Conservation (phyloP, 2,888 invertebrate genomes). For the Conops quadrifasciatus region DNA sequence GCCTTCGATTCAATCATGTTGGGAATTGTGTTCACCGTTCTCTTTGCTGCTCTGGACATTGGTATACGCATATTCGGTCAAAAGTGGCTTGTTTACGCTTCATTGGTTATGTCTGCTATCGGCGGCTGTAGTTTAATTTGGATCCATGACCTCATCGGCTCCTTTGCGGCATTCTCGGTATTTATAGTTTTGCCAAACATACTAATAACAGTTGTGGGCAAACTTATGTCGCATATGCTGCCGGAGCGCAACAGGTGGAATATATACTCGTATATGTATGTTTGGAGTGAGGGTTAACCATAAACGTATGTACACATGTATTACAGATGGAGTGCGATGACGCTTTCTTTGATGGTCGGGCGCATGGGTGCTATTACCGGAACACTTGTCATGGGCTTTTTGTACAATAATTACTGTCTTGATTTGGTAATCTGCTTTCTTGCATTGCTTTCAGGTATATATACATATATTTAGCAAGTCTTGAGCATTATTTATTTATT, state of each 20-base stretch:
- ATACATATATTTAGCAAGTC: too few relatives aligned
- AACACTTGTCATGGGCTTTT: constrained; percentile 41
- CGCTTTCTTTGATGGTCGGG: constrained; percentile 49
- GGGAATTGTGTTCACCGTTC: constrained; percentile 42
- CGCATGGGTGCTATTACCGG: constrained; percentile 49
- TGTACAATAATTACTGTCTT: constrained; percentile 43
- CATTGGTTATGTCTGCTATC: constrained; percentile 41
- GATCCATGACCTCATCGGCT: constrained; percentile 25
- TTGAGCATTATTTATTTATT: too few relatives aligned
- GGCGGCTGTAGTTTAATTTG: constrained; percentile 44
- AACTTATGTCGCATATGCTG: constrained; percentile 47
- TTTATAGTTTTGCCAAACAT: constrained; percentile 47
- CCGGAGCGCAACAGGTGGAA: constrained; percentile 45
- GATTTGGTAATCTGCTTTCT: background rate
- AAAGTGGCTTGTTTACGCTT: constrained; percentile 43
- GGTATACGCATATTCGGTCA: constrained; percentile 43
- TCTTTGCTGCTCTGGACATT: constrained; percentile 45
- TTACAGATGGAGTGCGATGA: constrained; percentile 50
- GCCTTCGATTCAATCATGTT: constrained; percentile 48
- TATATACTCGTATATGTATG: background rate
- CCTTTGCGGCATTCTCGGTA: constrained; percentile 41
- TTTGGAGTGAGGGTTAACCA: too few relatives aligned
- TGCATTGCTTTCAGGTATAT: background rate
- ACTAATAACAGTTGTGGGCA: constrained; percentile 45
- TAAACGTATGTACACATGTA: too few relatives aligned